Percentiles rank a stretch among this genome's conserved stretches.
Evolutionary conservation across 1,140 invertebrate genomes (phyloP).

Genomic region (Cecropterus lyciades): DNA sequence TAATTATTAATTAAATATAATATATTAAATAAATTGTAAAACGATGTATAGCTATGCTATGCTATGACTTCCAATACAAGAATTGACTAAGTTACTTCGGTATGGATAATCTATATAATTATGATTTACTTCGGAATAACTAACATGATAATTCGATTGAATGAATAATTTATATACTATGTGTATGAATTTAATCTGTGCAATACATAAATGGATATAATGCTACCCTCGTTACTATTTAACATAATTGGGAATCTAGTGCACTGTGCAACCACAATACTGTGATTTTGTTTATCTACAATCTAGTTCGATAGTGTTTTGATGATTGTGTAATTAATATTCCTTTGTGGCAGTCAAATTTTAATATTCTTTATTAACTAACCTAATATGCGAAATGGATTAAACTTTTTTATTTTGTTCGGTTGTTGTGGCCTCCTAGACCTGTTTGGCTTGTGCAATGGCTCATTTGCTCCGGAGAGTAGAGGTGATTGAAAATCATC

Average conservation of each 20-base stretch:
- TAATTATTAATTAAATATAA: too few relatives aligned
- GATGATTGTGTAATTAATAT: constrained; percentile 48
- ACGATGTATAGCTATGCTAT: constrained; percentile 63
- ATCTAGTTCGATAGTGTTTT: constrained; percentile 41
- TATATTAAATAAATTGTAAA: constrained; percentile 24
- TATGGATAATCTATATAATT: constrained; percentile 25
- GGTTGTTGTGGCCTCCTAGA: constrained; percentile 62
- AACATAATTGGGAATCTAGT: constrained; percentile 54
- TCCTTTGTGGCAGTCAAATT: constrained; percentile 59
- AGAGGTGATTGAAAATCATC: constrained; percentile 75
- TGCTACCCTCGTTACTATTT: constrained; percentile 11
- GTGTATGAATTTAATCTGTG: constrained; percentile 21
- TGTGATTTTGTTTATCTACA: constrained; percentile 42
- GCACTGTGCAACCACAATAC: constrained; percentile 71
- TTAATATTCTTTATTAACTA: constrained; percentile 46
- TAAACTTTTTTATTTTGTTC: constrained; percentile 69
- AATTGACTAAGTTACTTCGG: constrained; percentile 66
- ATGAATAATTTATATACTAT: too few relatives aligned
- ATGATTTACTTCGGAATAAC: too few relatives aligned
- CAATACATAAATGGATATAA: constrained; percentile 12
- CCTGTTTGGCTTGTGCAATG: constrained; percentile 66
- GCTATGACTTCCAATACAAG: constrained; percentile 47
- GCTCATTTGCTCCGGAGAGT: constrained; percentile 71
- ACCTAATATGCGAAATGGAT: constrained; percentile 79
- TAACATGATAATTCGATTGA: too few relatives aligned